These are phyloP conservation scores for Pseudopodoces humilis DNA, from an alignment of 2,113 vertebrate species.

Conservation along the genomic window DNA sequence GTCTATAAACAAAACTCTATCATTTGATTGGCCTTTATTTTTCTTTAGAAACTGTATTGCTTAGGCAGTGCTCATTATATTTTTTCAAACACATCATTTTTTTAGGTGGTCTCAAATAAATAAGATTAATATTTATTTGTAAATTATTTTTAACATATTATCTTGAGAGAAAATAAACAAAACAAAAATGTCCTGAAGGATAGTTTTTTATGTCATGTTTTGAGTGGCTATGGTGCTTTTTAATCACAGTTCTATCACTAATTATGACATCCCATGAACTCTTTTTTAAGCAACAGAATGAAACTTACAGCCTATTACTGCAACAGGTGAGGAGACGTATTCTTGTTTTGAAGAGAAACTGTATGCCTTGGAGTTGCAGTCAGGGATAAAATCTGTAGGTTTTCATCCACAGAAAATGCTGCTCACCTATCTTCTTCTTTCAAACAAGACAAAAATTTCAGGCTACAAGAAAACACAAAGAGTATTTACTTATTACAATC, in stretches of 20 bases:
- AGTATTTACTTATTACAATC: background rate
- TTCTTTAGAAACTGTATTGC: background rate
- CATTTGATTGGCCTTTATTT: background rate
- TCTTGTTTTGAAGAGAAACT: background rate
- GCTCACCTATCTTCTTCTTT: background rate
- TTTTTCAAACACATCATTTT: background rate
- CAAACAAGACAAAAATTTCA: background rate
- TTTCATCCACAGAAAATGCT: background rate
- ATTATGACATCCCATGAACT: rapidly evolving
- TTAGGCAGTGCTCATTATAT: background rate
- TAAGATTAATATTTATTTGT: background rate
- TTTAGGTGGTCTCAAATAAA: background rate
- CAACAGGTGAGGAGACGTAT: background rate
- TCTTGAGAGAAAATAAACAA: background rate
- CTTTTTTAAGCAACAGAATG: background rate
- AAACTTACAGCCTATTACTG: background rate
- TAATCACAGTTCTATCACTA: background rate
- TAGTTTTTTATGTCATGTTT: background rate
- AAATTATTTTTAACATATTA: background rate
- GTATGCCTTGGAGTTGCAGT: background rate
- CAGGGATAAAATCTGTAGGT: background rate
- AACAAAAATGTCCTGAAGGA: background rate
- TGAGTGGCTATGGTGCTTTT: background rate
- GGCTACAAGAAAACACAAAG: background rate
- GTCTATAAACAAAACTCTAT: background rate